These are phyloP conservation scores for Buceros bicornis DNA, from an alignment of 2,797 vertebrate species.

Conservation along the genomic window DNA sequence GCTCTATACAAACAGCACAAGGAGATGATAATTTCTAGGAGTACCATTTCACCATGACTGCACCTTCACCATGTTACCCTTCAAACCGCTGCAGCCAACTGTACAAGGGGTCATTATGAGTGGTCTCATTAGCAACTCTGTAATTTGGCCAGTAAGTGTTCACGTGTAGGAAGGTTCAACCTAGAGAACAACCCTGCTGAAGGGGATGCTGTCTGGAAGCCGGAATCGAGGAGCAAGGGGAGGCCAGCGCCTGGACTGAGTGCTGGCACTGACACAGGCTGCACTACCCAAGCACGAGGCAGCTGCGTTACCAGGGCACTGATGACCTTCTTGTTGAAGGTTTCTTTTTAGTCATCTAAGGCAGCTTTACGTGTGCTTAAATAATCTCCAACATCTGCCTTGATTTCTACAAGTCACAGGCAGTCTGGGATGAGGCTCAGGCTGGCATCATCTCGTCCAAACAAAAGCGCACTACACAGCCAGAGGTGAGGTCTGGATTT, in stretches of 20 bases:
- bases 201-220: background rate
- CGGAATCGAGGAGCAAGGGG: background rate
- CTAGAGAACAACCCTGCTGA: background rate
- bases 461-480: rapidly evolving
- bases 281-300: background rate
- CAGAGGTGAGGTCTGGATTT: background rate
- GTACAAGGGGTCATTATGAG: background rate
- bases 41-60: background rate
- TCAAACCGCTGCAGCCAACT: background rate
- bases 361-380: background rate
- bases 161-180: background rate
- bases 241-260: rapidly evolving
- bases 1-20: background rate
- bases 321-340: background rate
- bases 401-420: rapidly evolving
- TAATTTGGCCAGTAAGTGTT: background rate
- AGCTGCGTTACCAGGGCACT: background rate
- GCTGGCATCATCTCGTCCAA: background rate
- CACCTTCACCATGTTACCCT: background rate
- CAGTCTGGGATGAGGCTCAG: background rate
- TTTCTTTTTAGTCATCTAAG: background rate
- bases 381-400: background rate
- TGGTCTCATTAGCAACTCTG: background rate
- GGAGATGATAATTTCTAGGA: background rate
- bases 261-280: rapidly evolving